phyloP scores from a whole-genome alignment of 2,888 invertebrate species.

The Epirrhoe alternata region DNA sequence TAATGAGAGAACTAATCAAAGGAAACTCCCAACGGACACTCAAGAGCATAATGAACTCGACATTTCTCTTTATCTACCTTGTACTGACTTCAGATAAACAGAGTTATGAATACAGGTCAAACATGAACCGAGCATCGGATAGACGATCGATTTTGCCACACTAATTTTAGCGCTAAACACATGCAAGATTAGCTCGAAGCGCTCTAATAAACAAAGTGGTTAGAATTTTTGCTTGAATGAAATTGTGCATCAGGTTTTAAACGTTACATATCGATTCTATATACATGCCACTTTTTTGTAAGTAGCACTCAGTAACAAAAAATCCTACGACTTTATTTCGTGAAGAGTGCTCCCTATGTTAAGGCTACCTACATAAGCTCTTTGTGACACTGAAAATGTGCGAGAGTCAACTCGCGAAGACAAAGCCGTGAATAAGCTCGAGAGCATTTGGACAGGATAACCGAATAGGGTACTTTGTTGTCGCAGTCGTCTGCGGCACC shows the following conservation, averaged over 20 bases:
- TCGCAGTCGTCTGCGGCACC: slow-evolving; percentile 18
- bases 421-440: slow-evolving; percentile 24
- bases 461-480: slow-evolving; percentile 29
- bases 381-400: slow-evolving; percentile 25
- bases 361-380: slow-evolving; percentile 4
- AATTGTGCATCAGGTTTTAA: slow-evolving; percentile 7
- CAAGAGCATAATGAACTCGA: slow-evolving; percentile 20
- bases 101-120: slow-evolving; percentile 33
- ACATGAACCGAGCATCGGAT: slow-evolving; percentile 30
- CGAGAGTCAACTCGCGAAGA: slow-evolving; percentile 18
- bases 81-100: slow-evolving; percentile 5
- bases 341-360: slow-evolving; percentile 6
- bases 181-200: slow-evolving; percentile 23
- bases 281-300: not conserved
- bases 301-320: slow-evolving; percentile 2
- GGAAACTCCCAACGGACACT: slow-evolving; percentile 15
- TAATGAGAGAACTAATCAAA: slow-evolving; percentile 26
- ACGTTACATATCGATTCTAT: not conserved
- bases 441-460: slow-evolving; percentile 30
- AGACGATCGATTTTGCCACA: slow-evolving; percentile 25
- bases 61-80: slow-evolving; percentile 14
- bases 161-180: slow-evolving; percentile 36
- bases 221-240: slow-evolving; percentile 4
- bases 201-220: slow-evolving; percentile 15
- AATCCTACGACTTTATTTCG: slow-evolving; percentile 13